These are phyloP conservation scores for Zoroaster sp. DNA, from an alignment of 53 echinoderm and acorn worm genomes.

Conservation along the genomic window DNA sequence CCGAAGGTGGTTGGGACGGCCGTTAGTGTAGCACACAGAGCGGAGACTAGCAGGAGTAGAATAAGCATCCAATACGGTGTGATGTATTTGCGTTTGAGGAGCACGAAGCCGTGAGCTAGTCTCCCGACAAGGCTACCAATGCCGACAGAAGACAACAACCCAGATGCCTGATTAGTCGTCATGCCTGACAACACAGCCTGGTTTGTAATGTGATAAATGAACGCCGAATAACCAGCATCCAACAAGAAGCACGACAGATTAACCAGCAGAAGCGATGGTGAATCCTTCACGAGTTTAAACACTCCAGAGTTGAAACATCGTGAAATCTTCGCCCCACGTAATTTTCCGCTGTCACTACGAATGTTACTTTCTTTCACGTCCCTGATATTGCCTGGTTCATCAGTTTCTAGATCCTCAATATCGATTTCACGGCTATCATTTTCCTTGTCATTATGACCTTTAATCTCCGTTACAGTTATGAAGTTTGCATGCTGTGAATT, in stretches of 20 bases:
- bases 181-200: neutral
- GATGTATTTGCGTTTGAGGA: conserved; percentile 12
- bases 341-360: neutral
- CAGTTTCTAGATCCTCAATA: neutral
- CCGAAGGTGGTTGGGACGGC: neutral
- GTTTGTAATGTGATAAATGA: conserved; percentile 1
- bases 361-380: too few relatives aligned
- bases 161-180: neutral
- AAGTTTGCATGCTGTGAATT: neutral
- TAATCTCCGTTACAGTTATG: neutral
- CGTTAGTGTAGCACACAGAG: neutral
- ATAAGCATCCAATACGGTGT: neutral
- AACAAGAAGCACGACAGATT: conserved; percentile 4
- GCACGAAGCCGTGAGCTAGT: neutral
- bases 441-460: neutral
- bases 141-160: conserved; percentile 8
- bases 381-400: too few relatives aligned
- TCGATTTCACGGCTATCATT: neutral
- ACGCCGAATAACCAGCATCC: conserved; percentile 8
- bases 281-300: neutral
- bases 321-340: neutral
- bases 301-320: neutral
- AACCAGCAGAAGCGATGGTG: conserved; percentile 4
- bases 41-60: neutral
- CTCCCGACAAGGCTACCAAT: conserved; percentile 27